These are phyloP conservation scores for Cherax quadricarinatus DNA, from an alignment of 1,140 invertebrate species.

Conservation along the genomic window DNA sequence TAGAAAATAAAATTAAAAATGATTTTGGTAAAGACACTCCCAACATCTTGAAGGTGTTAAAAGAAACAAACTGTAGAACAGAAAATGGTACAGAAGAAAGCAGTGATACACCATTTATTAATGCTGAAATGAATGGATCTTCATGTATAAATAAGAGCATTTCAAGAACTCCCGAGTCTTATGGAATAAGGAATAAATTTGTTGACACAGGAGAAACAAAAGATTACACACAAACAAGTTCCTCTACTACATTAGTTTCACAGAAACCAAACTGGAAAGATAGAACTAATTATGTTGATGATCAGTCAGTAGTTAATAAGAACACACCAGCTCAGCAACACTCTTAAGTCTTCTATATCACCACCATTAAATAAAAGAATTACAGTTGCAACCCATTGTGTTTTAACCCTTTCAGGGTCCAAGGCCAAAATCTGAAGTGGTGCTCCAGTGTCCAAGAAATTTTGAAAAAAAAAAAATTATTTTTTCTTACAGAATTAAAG, in stretches of 20 bases:
- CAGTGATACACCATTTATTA: not conserved
- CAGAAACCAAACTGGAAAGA: not conserved
- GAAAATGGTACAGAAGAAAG: not conserved
- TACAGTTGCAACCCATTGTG: not conserved
- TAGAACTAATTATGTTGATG: not conserved
- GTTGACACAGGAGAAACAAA: not conserved
- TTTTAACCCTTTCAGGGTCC: too few relatives aligned
- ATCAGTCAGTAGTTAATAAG: too few relatives aligned
- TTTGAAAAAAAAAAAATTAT: too few relatives aligned
- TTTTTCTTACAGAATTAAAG: too few relatives aligned
- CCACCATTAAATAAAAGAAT: not conserved
- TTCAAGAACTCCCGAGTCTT: not conserved
- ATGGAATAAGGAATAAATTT: not conserved
- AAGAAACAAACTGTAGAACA: not conserved
- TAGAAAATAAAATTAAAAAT: not conserved
- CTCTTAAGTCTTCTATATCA: not conserved
- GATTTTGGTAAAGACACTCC: not conserved
- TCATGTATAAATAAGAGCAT: not conserved
- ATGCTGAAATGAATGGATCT: not conserved
- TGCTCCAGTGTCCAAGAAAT: too few relatives aligned
- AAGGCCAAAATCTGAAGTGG: too few relatives aligned
- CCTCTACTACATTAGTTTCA: slow-evolving; percentile 31
- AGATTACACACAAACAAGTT: not conserved
- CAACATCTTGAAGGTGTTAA: not conserved
- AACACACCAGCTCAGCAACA: not conserved